These are phyloP conservation scores for Actenoides lindsayi DNA, from an alignment of 2,113 vertebrate genomes.

Conservation along the genomic window DNA sequence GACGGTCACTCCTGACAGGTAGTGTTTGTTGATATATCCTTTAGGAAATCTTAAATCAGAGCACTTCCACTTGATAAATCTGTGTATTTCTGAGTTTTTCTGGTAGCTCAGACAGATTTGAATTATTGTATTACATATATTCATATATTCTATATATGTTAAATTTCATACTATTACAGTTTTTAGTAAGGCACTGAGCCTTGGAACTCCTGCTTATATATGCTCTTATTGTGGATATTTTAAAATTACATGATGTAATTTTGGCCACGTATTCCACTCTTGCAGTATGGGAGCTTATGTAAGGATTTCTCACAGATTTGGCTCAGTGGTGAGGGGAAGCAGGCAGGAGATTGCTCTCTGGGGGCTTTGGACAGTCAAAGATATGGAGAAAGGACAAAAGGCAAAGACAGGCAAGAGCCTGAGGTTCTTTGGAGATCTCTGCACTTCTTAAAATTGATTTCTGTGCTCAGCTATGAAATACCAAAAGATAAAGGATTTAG, in stretches of 20 bases:
- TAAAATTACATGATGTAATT: neutral
- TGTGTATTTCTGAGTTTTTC: neutral
- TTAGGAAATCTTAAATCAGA: neutral
- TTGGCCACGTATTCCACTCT: neutral
- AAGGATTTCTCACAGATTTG: neutral
- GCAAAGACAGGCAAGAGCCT: neutral
- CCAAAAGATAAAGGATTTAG: neutral
- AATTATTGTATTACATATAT: neutral
- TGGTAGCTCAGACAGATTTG: neutral
- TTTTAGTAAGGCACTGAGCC: neutral
- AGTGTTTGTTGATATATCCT: neutral
- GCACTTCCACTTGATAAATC: neutral
- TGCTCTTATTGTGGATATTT: neutral
- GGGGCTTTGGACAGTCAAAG: accelerated
- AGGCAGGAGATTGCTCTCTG: neutral
- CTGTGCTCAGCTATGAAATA: neutral
- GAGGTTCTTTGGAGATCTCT: neutral
- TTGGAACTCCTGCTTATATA: neutral
- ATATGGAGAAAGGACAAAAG: neutral
- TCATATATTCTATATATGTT: neutral
- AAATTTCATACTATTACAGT: neutral
- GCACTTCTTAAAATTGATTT: neutral
- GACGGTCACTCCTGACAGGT: neutral
- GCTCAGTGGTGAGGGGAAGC: too few species aligned
- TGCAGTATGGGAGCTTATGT: neutral